phyloP scores from a whole-genome alignment of 2,113 vertebrate genomes.

The Nanger granti region DNA sequence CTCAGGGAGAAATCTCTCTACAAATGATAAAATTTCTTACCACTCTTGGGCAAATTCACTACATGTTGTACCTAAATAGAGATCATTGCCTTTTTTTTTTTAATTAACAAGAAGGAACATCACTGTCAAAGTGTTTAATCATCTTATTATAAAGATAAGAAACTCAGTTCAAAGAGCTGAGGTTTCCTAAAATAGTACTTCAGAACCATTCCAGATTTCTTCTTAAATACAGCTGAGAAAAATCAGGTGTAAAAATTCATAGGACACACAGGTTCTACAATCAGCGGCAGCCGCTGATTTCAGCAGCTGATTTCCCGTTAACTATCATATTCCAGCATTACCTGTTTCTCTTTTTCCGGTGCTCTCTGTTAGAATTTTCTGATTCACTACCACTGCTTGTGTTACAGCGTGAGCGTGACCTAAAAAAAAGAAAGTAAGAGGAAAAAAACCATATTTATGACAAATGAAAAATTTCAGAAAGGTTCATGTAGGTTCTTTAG shows the following conservation, averaged over 20 bases:
- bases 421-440: slow-evolving; percentile 62
- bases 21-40: neutral
- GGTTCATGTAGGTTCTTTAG: neutral
- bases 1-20: neutral
- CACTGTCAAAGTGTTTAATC: neutral
- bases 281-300: neutral
- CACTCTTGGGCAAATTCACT: neutral
- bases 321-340: slow-evolving; percentile 39
- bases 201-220: neutral
- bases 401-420: slow-evolving; percentile 89
- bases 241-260: neutral
- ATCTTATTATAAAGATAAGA: neutral
- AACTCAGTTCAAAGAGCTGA: neutral
- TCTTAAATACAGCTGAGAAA: neutral
- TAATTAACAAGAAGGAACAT: neutral
- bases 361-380: slow-evolving; percentile 87
- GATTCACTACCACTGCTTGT: slow-evolving; percentile 92
- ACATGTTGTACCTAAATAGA: neutral
- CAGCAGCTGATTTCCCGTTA: neutral
- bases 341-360: slow-evolving; percentile 89
- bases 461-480: neutral
- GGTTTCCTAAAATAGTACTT: neutral
- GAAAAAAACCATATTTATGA: neutral
- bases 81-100: neutral
- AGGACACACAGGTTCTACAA: neutral